A percentile compares a stretch with the other conserved stretches of the same genome.
Evolutionary conservation across 2,113 vertebrate species (phyloP).

Genomic region (Melanerpes formicivorus): DNA sequence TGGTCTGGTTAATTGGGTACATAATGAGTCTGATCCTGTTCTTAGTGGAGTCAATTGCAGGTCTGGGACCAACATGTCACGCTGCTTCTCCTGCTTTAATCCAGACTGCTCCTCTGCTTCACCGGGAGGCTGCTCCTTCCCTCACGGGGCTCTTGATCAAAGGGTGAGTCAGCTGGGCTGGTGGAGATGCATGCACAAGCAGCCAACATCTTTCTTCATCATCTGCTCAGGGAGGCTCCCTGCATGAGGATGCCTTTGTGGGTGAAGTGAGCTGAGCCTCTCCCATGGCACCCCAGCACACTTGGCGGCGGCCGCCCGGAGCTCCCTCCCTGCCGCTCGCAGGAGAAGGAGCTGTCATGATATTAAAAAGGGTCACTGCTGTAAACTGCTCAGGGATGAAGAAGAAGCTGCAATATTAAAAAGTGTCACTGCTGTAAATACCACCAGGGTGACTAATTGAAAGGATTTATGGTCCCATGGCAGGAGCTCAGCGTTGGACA

Average conservation of each 20-base stretch:
- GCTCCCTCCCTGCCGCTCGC: background rate
- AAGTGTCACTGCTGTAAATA: background rate
- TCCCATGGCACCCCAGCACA: background rate
- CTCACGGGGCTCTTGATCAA: conserved; percentile 21
- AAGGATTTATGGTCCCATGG: background rate
- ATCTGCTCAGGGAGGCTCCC: background rate
- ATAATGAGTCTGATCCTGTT: conserved; percentile 19
- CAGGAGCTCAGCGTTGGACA: background rate
- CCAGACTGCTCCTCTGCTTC: conserved; percentile 1
- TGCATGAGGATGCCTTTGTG: background rate
- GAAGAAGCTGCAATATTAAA: background rate
- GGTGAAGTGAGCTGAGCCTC: background rate
- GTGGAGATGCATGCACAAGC: conserved; percentile 23
- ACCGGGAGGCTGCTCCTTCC: conserved; percentile 9
- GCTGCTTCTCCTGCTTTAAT: conserved; percentile 43
- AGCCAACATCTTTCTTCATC: conserved; percentile 20
- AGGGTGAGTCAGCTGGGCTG: background rate
- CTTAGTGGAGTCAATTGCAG: background rate
- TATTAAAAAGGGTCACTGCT: background rate
- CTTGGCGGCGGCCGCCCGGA: background rate
- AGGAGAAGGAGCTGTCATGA: background rate
- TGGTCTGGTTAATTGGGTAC: conserved; percentile 16
- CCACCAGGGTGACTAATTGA: background rate
- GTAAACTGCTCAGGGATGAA: background rate
- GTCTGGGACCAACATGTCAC: conserved; percentile 25